Conservation (phyloP, 2,888 invertebrate species). For the Podotricha telesiphe region DNA sequence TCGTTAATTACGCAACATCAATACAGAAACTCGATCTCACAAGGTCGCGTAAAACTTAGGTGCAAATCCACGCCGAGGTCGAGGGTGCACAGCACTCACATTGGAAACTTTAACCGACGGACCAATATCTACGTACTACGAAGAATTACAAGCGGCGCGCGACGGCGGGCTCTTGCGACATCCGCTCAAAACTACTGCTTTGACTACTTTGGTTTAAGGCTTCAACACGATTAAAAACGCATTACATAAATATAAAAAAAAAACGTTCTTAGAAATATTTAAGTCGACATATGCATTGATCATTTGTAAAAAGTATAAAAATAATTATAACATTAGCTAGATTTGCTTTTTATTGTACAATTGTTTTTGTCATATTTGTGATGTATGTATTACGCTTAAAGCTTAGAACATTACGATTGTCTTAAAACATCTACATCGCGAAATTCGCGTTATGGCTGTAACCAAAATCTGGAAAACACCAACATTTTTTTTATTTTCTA, state of each 20-base stretch:
- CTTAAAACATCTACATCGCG: no score
- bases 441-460: no score
- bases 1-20: conserved; percentile 45
- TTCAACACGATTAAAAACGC: background rate
- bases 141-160: conserved; percentile 13
- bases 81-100: conserved; percentile 37
- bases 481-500: no score
- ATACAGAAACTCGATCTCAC: conserved; percentile 45
- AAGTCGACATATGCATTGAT: background rate
- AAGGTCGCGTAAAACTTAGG: conserved; percentile 44
- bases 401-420: no score
- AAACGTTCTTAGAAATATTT: background rate
- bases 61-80: conserved; percentile 43
- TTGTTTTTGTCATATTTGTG: no score
- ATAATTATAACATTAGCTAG: background rate
- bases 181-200: conserved; percentile 5
- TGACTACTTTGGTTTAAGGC: background rate
- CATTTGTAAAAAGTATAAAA: background rate
- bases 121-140: conserved; percentile 7
- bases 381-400: no score
- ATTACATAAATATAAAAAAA: background rate
- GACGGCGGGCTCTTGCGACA: background rate
- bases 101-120: conserved; percentile 22
- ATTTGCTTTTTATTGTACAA: no score
- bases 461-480: no score